Base-by-base conservation (phyloP, 2,888 invertebrate genomes). In the Sminthurinus aureus region DNA sequence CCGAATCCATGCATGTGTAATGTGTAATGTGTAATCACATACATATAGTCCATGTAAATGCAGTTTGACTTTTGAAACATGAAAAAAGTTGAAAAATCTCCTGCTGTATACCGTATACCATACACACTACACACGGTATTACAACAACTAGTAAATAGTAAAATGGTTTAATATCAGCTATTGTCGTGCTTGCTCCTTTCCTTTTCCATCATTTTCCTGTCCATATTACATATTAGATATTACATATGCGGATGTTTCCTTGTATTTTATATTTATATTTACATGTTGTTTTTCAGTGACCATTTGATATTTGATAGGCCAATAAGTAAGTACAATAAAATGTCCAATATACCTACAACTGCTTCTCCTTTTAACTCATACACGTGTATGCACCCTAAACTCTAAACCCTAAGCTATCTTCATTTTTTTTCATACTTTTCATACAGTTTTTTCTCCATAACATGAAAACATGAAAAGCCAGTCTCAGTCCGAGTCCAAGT, bases 81-180 rank as follows among this genome's bases (percentile, higher is more conserved):
- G 73, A 73, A 15, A 73, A 73, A 73, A 73, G 15, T 24, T 73
- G 73, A 73, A 26, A 24, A 69, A 69, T 69, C 24, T 69, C 24
- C 26, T 58, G 13, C 18, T 18, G 58, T 58, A 58, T 2, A 58
- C 18, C 2, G 2, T 15, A 58, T 52, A 52, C 8, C 58, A 58
- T 58, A 15, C 6, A 38, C 38, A 38, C 18, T n/a, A n/a, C n/a
- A n/a, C n/a, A n/a, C n/a, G n/a, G n/a, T n/a, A n/a, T n/a, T n/a
- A n/a, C n/a, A n/a, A n/a, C n/a, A n/a, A n/a, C n/a, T n/a, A n/a
- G 9, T 18, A 58, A 58, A 58, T 58, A 58, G 58, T 2, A 58
- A 58, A 58, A 58, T 58, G 58, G 13, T 58, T 18, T 58, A 58
- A 58, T 58, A 58, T 58, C 58, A 38, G 6, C 38, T 38, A 38